Evolutionary conservation across 2,797 vertebrate species (phyloP).

Genomic region (Hephaestus fuliginosus): DNA sequence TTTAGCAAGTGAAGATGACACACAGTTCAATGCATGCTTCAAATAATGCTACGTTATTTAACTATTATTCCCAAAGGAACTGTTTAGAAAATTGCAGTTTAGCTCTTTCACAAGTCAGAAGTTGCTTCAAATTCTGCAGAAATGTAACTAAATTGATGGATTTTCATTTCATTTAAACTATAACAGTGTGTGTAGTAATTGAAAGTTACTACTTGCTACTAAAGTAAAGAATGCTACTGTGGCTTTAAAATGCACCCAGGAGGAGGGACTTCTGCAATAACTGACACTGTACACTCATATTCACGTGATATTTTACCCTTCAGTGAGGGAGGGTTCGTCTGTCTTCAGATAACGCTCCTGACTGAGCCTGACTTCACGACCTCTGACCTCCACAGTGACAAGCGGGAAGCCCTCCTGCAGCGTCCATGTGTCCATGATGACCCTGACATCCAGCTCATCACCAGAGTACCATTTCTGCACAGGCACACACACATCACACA

Average conservation of each 20-base stretch:
- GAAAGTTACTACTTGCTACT: too few species aligned
- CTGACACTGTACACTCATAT: background rate
- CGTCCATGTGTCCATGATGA: constrained; percentile 95
- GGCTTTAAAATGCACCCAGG: background rate
- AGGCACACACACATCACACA: constrained; percentile 19
- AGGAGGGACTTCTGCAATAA: background rate
- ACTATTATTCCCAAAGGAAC: background rate
- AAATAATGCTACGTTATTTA: background rate
- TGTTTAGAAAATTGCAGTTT: background rate
- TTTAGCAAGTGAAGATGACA: background rate
- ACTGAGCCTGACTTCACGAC: constrained; percentile 87
- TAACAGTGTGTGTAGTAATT: too few species aligned
- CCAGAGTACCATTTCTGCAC: constrained; percentile 88
- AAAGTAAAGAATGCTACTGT: background rate
- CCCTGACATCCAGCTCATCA: constrained; percentile 86
- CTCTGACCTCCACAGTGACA: constrained; percentile 88
- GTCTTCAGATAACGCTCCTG: constrained; percentile 91
- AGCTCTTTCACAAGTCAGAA: too few species aligned
- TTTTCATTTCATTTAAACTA: too few species aligned
- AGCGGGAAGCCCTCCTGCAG: constrained; percentile 94
- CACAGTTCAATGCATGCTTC: background rate
- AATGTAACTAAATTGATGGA: too few species aligned
- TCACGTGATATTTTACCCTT: constrained; percentile 81
- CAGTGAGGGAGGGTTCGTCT: constrained; percentile 66
- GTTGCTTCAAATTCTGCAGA: too few species aligned